Conservation (phyloP, 2,113 vertebrate species). For the Peromyscus californicus region DNA sequence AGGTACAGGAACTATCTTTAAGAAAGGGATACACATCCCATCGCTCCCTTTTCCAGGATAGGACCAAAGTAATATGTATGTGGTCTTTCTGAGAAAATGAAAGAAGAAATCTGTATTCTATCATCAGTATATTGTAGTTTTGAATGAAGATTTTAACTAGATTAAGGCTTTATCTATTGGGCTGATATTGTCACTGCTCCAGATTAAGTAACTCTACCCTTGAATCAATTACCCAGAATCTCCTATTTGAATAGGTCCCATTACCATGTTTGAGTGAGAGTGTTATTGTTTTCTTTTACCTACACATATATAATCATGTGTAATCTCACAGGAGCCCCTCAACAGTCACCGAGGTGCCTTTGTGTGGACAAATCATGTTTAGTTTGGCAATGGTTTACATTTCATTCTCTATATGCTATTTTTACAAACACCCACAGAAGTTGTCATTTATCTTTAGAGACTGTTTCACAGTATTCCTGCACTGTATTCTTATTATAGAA, state of each 20-base stretch:
- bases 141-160: constrained; percentile 52
- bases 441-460: constrained; percentile 82
- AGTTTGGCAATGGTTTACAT: constrained; percentile 84
- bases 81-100: constrained; percentile 56
- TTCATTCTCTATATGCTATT: constrained; percentile 86
- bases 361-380: constrained; percentile 82
- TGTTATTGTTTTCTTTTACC: constrained; percentile 3
- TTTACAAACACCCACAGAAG: constrained; percentile 83
- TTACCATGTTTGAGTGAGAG: background rate
- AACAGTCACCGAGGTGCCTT: constrained; percentile 26
- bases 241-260: constrained; percentile 55
- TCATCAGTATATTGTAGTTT: background rate
- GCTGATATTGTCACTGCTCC: background rate
- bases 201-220: constrained; percentile 59
- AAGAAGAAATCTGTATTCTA: background rate
- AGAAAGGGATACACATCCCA: background rate
- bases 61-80: background rate
- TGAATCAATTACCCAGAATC: constrained; percentile 20
- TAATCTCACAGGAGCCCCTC: background rate
- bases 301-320: background rate
- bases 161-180: constrained; percentile 45
- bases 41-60: background rate
- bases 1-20: background rate
- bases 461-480: constrained; percentile 84
- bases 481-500: constrained; percentile 81